These are phyloP conservation scores for Corythornis cristatus DNA, from an alignment of 2,113 vertebrate species.

Conservation along the genomic window DNA sequence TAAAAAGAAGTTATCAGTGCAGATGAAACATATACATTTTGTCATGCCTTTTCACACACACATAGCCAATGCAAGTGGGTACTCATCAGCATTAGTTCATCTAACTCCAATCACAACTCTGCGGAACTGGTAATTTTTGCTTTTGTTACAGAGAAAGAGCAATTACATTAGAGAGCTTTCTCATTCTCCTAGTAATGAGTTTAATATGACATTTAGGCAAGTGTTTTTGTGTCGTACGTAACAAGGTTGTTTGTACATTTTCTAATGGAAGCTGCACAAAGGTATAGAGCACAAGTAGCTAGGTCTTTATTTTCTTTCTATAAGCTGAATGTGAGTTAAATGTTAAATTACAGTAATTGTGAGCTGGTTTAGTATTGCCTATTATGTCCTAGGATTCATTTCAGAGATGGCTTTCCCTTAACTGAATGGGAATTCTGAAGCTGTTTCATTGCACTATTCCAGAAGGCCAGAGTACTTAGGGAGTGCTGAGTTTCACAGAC, in stretches of 20 bases:
- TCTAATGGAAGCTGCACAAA: slow-evolving; percentile 52
- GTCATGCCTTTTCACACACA: not conserved
- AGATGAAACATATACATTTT: not conserved
- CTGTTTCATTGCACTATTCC: not conserved
- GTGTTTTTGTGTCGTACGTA: slow-evolving; percentile 51
- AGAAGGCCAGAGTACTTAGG: not conserved
- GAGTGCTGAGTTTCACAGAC: not conserved
- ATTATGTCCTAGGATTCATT: slow-evolving; percentile 48
- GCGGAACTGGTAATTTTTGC: slow-evolving; percentile 62
- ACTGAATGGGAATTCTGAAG: slow-evolving; percentile 51
- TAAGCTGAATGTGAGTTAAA: slow-evolving; percentile 73
- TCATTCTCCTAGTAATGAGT: slow-evolving; percentile 64
- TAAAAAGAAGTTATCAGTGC: not conserved
- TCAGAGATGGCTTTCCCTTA: slow-evolving; percentile 31
- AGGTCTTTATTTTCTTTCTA: slow-evolving; percentile 16
- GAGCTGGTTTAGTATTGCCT: slow-evolving; percentile 61
- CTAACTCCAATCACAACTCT: slow-evolving; percentile 57
- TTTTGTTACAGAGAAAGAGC: slow-evolving; percentile 72
- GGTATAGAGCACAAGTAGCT: slow-evolving; percentile 3
- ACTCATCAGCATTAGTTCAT: slow-evolving; percentile 65
- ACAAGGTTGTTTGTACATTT: slow-evolving; percentile 70
- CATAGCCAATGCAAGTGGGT: slow-evolving; percentile 26
- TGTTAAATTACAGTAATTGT: slow-evolving; percentile 76
- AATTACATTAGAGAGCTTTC: slow-evolving; percentile 64
- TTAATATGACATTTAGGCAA: slow-evolving; percentile 62